Percentiles rank a stretch among this genome's conserved stretches.
These are phyloP conservation scores for Blennius ocellaris DNA, from an alignment of 2,113 vertebrate genomes.

Conservation along the genomic window DNA sequence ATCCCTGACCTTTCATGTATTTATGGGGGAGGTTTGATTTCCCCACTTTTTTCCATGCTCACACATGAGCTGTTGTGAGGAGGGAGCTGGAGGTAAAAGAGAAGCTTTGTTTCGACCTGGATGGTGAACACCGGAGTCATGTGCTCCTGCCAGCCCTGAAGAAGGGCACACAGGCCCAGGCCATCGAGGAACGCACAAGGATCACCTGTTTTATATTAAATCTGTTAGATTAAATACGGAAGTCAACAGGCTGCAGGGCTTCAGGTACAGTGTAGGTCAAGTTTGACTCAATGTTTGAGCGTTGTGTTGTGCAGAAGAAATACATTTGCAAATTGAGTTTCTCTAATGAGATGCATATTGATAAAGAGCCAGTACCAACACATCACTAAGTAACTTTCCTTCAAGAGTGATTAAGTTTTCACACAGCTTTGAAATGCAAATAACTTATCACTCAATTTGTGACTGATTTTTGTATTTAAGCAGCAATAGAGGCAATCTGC, in stretches of 20 bases:
- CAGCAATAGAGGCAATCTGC: not conserved
- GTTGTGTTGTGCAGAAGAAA: conserved; percentile 4
- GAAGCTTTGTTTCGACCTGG: conserved; percentile 77
- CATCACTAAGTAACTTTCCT: not conserved
- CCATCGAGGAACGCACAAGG: conserved; percentile 64
- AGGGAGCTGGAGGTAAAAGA: conserved; percentile 75
- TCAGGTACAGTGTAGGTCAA: conserved; percentile 30
- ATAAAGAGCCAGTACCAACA: conserved; percentile 1
- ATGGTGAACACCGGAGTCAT: conserved; percentile 60
- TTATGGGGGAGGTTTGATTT: conserved; percentile 81
- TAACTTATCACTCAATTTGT: conserved; percentile 2
- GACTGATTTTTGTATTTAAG: not conserved
- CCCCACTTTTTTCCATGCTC: conserved; percentile 72
- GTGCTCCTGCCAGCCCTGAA: conserved; percentile 72
- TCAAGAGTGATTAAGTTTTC: not conserved
- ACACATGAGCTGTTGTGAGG: conserved; percentile 78
- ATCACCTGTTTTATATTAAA: conserved; percentile 80
- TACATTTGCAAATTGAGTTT: not conserved
- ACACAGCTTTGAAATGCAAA: conserved; percentile 3
- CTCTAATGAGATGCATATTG: not conserved
- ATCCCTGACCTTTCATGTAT: conserved; percentile 81
- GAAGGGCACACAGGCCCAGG: conserved; percentile 63
- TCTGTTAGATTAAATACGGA: conserved; percentile 77
- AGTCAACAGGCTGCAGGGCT: conserved; percentile 65
- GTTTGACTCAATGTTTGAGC: conserved; percentile 34